phyloP scores from a whole-genome alignment of 2,797 vertebrate species.

The Coccyzus lansbergi region DNA sequence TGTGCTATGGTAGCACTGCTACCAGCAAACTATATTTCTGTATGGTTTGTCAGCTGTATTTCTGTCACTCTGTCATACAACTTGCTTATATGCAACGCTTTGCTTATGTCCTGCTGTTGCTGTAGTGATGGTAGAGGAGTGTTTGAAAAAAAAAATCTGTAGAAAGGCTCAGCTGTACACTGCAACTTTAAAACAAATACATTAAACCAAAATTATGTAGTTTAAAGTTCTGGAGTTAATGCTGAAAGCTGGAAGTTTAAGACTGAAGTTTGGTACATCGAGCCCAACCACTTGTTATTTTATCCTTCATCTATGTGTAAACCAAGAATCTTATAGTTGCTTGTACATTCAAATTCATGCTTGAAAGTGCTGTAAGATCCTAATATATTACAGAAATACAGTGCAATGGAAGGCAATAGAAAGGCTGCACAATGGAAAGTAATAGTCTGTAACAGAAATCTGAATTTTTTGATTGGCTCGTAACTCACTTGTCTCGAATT shows the following conservation, averaged over 20 bases:
- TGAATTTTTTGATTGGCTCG: not conserved
- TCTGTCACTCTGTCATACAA: not conserved
- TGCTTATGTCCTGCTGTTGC: not conserved
- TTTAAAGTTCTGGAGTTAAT: not conserved
- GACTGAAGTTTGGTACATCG: not conserved
- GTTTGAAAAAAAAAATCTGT: not conserved
- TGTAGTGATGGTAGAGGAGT: not conserved
- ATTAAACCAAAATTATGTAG: not conserved
- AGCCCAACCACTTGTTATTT: not conserved
- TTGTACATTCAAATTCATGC: not conserved
- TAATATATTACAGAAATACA: not conserved
- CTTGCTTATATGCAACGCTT: not conserved
- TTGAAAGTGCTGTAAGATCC: not conserved
- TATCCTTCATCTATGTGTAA: not conserved
- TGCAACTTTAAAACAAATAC: not conserved
- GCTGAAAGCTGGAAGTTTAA: not conserved
- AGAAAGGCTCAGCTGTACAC: not conserved
- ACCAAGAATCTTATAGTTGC: not conserved
- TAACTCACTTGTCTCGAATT: not conserved
- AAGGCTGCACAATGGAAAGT: not conserved
- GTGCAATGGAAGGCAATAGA: not conserved
- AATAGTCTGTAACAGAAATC: not conserved
- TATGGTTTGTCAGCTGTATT: not conserved
- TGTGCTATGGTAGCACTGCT: not conserved
- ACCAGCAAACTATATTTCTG: not conserved